Conservation (phyloP, 1,140 invertebrate species). For the Drosophila pandora region DNA sequence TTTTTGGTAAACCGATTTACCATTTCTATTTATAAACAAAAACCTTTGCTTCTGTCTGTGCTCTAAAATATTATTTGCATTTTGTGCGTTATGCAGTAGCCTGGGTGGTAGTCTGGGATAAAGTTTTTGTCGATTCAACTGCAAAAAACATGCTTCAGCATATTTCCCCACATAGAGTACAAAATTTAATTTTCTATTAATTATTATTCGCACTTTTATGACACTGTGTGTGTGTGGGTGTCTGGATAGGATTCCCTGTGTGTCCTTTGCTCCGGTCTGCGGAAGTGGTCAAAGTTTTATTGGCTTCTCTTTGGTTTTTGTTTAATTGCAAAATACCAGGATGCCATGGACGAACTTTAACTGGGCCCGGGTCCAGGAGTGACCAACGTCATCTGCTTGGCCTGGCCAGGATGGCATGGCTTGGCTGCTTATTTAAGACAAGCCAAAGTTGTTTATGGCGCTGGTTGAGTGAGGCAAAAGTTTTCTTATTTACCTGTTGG, state of each 20-base stretch:
- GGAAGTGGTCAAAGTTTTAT: slow-evolving; percentile 61
- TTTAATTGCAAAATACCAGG: slow-evolving; percentile 59
- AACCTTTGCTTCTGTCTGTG: slow-evolving; percentile 19
- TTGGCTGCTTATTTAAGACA: slow-evolving; percentile 19
- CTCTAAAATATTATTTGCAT: slow-evolving; percentile 40
- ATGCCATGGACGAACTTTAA: slow-evolving; percentile 57
- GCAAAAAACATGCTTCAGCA: slow-evolving; percentile 23
- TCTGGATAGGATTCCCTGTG: slow-evolving; percentile 2
- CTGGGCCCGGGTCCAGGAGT: slow-evolving; percentile 25
- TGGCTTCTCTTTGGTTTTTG: slow-evolving; percentile 59
- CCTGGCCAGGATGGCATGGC: slow-evolving; percentile 1
- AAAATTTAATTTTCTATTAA: slow-evolving; percentile 61
- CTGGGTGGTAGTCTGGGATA: neutral
- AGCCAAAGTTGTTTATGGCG: slow-evolving; percentile 53
- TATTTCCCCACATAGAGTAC: slow-evolving; percentile 40
- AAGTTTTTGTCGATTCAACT: slow-evolving; percentile 29
- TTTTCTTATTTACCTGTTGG: slow-evolving; percentile 61
- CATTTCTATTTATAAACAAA: slow-evolving; percentile 38
- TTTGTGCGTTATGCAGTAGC: slow-evolving; percentile 15
- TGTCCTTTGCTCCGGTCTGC: slow-evolving; percentile 29
- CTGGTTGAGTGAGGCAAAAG: slow-evolving; percentile 52
- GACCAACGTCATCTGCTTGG: slow-evolving; percentile 47
- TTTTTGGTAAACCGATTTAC: slow-evolving; percentile 36
- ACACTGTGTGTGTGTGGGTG: neutral
- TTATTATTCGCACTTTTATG: slow-evolving; percentile 52